Evolutionary conservation across 2,113 vertebrate species (phyloP), one percentile per base, ranked within the genome.

Genomic region (Girardinichthys multiradiatus): DNA sequence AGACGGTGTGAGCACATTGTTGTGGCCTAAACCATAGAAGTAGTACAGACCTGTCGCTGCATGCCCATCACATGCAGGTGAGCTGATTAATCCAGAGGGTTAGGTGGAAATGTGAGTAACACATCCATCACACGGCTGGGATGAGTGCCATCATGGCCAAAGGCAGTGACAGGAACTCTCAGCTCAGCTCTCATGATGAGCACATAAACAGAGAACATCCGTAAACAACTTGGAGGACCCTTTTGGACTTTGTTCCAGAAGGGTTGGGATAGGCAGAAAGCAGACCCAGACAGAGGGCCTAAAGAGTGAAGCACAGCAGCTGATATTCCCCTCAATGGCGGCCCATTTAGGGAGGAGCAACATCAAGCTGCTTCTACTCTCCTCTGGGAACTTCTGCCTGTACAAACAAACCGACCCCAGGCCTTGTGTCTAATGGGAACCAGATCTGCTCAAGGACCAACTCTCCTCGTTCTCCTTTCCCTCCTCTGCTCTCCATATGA

Each of bases 371-470:
- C 88, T 83, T 85, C 65, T 72, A 82, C 76, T 84, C 91, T 90
- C 93, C 90, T 90, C 42, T 80, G 92, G 93, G 93, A 93, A 82
- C 30, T 71, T 89, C 84, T 88, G 91, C 90, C 87, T 93, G 91
- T 90, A 87, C 90, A 93, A 93, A 93, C 91, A 93, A 91, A 93
- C 88, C 70, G 58, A 87, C 80, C 77, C 87, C 68, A 51, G 84
- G 89, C 90, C 91, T 86, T 89, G 81, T 79, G 86, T 91, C 90
- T 95, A 95, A 95, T 95, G 94, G 92, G 92, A 95, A 93, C 93
- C 94, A 95, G 93, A 94, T 88, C 90, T 90, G 75, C 87, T 84
- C 57, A 71, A 86, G 80, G 82, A 90, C 86, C 80, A 74, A 88
- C 83, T 86, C 83, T 81, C 79, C 72, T 68, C 84, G 72, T 66